Evolutionary conservation across 2,888 invertebrate species (phyloP), one percentile per base, ranked within the genome.

Genomic region (Dioctria rufipes): DNA sequence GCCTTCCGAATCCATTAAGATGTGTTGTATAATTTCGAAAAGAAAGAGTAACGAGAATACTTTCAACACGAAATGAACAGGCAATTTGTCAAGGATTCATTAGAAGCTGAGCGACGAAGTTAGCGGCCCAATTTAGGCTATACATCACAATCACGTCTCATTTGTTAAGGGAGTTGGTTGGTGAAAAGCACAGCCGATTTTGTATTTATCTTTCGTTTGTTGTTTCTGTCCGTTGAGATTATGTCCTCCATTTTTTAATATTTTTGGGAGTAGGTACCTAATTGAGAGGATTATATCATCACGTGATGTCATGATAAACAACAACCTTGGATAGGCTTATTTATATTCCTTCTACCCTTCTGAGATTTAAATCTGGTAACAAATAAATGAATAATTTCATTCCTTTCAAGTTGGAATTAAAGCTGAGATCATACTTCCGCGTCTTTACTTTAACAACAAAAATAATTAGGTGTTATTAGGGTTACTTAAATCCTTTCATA

Each of bases 101-200:
- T 69, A 51, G 39, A 54, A 54, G 69, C 37, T 4, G 11, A 51
- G 51, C 25, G 51, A 51, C 69, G 39, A 54, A 69, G 51, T 69
- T 69, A 69, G 39, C 69, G 39, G 43, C 25, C 40, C 51, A 25
- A 69, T 69, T 69, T 69, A 4, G 69, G 39, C 37, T 51, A 69
- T 69, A 51, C 69, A 69, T 69, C 51, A 69, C 69, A 69, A 51
- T 69, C 69, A 69, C 69, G 69, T 25, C 54, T 51, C 69, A 69
- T 69, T 69, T 69, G 51, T 39, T 11, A 37, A 25, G 25, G 25
- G 2, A 51, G n/a, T 54, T 51, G 25, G 40, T 69, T 51, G 49
- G 51, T 39, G 37, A 51, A 39, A 69, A 65, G 42, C 65, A 25
- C 25, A 25, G 25, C 25, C 25, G 25, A 25, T 25, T 25, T 25